These are phyloP conservation scores for Siphamia tubifer DNA, from an alignment of 2,113 vertebrate genomes.

Conservation along the genomic window DNA sequence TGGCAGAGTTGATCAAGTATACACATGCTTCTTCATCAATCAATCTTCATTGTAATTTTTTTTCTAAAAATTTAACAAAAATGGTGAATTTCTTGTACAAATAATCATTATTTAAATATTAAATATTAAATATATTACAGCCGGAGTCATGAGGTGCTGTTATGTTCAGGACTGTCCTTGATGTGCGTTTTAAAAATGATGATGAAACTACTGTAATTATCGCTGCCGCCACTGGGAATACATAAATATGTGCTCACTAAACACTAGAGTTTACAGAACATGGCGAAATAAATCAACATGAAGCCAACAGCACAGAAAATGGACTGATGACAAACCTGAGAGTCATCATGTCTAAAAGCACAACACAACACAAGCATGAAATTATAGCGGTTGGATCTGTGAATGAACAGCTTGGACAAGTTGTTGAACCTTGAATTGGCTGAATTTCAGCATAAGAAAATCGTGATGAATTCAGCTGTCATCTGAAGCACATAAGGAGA, in stretches of 20 bases:
- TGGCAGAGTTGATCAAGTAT: neutral
- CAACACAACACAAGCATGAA: neutral
- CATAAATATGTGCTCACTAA: neutral
- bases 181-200: neutral
- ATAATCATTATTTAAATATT: no score
- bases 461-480: neutral
- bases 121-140: neutral
- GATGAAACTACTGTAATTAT: conserved; percentile 3
- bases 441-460: neutral
- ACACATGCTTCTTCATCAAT: no score
- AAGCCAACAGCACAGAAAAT: neutral
- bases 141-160: neutral
- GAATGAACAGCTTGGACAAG: no score
- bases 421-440: neutral
- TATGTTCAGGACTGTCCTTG: neutral
- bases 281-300: neutral
- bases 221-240: neutral
- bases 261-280: neutral
- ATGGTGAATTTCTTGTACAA: neutral
- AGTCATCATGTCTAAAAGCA: neutral
- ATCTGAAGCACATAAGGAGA: neutral
- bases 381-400: neutral
- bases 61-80: neutral
- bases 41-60: neutral
- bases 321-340: neutral